These are phyloP conservation scores for Spheniscus mendiculus DNA, from an alignment of 2,113 vertebrate genomes.

Conservation along the genomic window DNA sequence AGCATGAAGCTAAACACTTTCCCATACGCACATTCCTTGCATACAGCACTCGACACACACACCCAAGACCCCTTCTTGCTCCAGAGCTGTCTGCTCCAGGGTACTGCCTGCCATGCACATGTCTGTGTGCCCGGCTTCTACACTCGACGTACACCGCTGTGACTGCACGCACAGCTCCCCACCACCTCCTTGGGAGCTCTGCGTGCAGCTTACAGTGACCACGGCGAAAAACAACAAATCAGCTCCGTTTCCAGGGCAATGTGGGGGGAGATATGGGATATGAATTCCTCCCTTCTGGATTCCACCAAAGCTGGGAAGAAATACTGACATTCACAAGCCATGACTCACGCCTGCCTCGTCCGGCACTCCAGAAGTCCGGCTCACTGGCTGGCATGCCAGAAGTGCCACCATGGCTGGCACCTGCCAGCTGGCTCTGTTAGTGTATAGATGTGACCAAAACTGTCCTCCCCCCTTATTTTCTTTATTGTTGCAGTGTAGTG, in stretches of 20 bases:
- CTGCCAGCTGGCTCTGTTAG: not conserved
- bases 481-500: not conserved
- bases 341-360: not conserved
- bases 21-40: accelerated
- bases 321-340: not conserved
- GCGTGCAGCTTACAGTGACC: not conserved
- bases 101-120: accelerated
- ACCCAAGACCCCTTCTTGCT: accelerated
- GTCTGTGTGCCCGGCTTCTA: accelerated
- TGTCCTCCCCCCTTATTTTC: not conserved
- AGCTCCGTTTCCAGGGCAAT: not conserved
- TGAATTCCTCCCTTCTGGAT: not conserved
- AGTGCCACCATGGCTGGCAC: not conserved
- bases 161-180: not conserved
- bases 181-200: not conserved
- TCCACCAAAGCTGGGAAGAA: not conserved
- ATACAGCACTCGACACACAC: accelerated
- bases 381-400: not conserved
- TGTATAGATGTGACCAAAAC: not conserved
- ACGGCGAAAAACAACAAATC: not conserved
- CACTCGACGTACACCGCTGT: accelerated
- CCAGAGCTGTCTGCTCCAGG: not conserved
- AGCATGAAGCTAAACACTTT: not conserved
- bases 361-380: not conserved
- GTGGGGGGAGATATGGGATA: not conserved